A percentile compares a stretch with the other conserved stretches of the same genome.
Conservation (phyloP, 2,888 invertebrate species). For the Auanema sp. region DNA sequence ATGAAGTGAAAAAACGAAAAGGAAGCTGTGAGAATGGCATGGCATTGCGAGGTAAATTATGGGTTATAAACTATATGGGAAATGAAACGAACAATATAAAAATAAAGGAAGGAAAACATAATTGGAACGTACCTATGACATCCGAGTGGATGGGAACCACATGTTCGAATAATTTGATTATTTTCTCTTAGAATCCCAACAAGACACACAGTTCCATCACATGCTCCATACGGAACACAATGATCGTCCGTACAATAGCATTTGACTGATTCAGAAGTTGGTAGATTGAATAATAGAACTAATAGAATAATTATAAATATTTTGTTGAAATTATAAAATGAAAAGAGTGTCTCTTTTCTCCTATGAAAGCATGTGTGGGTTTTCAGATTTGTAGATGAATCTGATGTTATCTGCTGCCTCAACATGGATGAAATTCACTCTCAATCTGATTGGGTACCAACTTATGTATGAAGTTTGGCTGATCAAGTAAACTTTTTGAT, state of each 20-base stretch:
- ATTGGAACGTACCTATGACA: conserved; percentile 38
- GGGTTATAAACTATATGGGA: no score
- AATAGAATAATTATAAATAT: neutral
- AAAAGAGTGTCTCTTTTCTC: no score
- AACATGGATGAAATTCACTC: no score
- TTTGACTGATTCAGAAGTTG: conserved; percentile 23
- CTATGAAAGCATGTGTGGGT: no score
- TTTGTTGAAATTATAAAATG: conserved; percentile 2
- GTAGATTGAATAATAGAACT: conserved; percentile 6
- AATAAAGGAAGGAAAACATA: neutral
- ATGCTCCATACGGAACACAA: conserved; percentile 61
- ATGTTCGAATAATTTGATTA: conserved; percentile 49
- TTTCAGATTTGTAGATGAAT: neutral
- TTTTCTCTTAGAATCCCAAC: conserved; percentile 55
- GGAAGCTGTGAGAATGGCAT: conserved; percentile 1
- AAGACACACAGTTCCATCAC: conserved; percentile 58
- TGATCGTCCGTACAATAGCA: conserved; percentile 59
- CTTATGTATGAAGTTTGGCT: no score
- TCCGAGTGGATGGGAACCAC: conserved; percentile 41
- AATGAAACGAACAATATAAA: no score
- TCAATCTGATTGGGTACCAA: no score
- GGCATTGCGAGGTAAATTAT: neutral
- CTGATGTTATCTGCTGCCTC: conserved; percentile 12
- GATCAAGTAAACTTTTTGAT: no score
- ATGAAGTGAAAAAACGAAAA: conserved; percentile 3